Conservation (phyloP, 2,888 invertebrate species). For the Limnephilus rhombicus region DNA sequence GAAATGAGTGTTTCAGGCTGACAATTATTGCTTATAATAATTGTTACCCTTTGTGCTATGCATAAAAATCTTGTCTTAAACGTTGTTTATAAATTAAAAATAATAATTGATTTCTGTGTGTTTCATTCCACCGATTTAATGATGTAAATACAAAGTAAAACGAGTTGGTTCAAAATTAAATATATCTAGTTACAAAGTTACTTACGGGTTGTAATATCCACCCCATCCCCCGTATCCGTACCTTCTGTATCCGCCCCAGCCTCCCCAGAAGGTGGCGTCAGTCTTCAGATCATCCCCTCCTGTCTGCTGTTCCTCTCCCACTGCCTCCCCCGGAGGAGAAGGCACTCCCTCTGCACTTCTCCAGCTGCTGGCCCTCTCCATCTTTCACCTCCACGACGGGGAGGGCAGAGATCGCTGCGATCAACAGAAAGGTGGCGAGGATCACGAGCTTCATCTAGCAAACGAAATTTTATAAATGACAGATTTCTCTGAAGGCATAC, state of each 20-base stretch:
- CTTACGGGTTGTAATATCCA: conserved; percentile 68
- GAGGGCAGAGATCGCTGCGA: conserved; percentile 53
- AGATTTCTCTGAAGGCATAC: background rate
- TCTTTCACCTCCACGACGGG: conserved; percentile 49
- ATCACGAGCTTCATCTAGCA: conserved; percentile 58
- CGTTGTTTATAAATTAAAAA: too few species aligned
- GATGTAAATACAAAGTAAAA: too few species aligned
- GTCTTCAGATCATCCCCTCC: conserved; percentile 67
- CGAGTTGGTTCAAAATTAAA: too few species aligned
- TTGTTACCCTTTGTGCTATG: too few species aligned
- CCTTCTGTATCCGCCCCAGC: conserved; percentile 67
- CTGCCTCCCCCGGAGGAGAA: background rate
- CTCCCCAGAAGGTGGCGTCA: conserved; percentile 67
- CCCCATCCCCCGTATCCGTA: conserved; percentile 54
- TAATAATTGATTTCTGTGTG: too few species aligned
- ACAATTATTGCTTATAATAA: too few species aligned
- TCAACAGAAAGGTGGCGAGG: conserved; percentile 48
- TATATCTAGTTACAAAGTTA: background rate
- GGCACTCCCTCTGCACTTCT: background rate
- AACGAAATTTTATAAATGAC: background rate
- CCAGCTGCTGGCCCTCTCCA: conserved; percentile 67
- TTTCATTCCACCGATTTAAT: too few species aligned
- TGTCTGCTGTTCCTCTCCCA: conserved; percentile 66
- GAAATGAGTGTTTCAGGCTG: too few species aligned
- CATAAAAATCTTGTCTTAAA: too few species aligned